Percentiles rank a stretch among this genome's conserved stretches.
Evolutionary conservation across 2,888 invertebrate species (phyloP).

Genomic region (Bombyx huttoni): DNA sequence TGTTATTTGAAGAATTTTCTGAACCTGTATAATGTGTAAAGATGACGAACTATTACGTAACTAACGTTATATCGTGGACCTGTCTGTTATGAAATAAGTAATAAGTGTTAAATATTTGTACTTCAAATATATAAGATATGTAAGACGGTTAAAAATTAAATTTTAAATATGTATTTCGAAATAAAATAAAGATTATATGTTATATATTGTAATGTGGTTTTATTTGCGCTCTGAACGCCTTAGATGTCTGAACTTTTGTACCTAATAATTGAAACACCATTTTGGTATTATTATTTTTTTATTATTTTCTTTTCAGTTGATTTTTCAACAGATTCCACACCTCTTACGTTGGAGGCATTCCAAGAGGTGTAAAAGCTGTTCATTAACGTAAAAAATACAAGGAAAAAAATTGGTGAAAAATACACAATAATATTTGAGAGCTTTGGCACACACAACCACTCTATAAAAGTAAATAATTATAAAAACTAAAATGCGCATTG

Average conservation of each 20-base stretch:
- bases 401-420: not conserved
- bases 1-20: too few species aligned
- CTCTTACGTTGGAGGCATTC: slow-evolving; percentile 40
- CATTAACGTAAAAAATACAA: slow-evolving; percentile 5
- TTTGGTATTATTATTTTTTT: not conserved
- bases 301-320: slow-evolving; percentile 6
- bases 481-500: slow-evolving; percentile 1
- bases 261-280: slow-evolving; percentile 22
- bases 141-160: too few species aligned
- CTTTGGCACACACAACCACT: slow-evolving; percentile 4
- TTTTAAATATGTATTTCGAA: not conserved
- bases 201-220: too few species aligned
- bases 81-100: not conserved
- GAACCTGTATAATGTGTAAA: too few species aligned
- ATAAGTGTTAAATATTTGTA: not conserved
- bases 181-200: too few species aligned
- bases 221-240: too few species aligned
- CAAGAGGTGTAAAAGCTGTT: slow-evolving; percentile 60
- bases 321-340: slow-evolving; percentile 62
- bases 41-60: too few species aligned
- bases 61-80: not conserved
- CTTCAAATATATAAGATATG: too few species aligned
- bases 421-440: slow-evolving; percentile 9
- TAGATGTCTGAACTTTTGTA: too few species aligned
- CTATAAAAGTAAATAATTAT: slow-evolving; percentile 1